Percentiles rank a stretch among this genome's conserved stretches.
phyloP scores from a whole-genome alignment of 2,797 vertebrate species.

The Mormyrops boulengeri region DNA sequence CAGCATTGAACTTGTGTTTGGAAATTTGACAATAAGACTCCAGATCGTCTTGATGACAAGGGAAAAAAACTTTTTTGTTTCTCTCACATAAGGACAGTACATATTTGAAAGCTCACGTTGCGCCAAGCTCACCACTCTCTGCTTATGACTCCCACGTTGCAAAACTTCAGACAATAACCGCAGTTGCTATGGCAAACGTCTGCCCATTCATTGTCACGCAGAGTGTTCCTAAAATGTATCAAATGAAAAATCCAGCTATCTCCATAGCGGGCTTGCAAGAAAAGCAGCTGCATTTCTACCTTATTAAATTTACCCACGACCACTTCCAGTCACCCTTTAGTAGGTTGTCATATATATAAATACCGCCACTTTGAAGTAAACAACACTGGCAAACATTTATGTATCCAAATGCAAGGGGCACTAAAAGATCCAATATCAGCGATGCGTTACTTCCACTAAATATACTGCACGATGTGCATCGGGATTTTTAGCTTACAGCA shows the following conservation, averaged over 20 bases:
- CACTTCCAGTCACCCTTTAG: background rate
- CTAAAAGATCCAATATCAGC: background rate
- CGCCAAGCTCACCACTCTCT: background rate
- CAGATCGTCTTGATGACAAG: background rate
- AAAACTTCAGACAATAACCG: slow-evolving; percentile 7
- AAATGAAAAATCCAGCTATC: background rate
- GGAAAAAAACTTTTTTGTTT: background rate
- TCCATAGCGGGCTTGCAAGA: background rate
- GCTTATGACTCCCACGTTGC: background rate
- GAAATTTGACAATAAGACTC: background rate
- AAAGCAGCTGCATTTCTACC: background rate
- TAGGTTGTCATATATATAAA: background rate
- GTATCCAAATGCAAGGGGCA: background rate
- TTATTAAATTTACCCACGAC: background rate
- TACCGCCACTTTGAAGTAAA: background rate
- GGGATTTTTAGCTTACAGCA: background rate
- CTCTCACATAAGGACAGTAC: background rate
- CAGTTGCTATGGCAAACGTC: slow-evolving; percentile 1
- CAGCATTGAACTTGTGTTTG: background rate
- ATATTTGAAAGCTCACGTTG: background rate
- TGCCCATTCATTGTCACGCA: background rate
- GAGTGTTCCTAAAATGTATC: background rate
- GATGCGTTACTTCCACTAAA: background rate
- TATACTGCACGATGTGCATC: background rate
- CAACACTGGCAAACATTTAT: background rate